phyloP scores from a whole-genome alignment of 2,888 invertebrate genomes.

The Lottia scabra region DNA sequence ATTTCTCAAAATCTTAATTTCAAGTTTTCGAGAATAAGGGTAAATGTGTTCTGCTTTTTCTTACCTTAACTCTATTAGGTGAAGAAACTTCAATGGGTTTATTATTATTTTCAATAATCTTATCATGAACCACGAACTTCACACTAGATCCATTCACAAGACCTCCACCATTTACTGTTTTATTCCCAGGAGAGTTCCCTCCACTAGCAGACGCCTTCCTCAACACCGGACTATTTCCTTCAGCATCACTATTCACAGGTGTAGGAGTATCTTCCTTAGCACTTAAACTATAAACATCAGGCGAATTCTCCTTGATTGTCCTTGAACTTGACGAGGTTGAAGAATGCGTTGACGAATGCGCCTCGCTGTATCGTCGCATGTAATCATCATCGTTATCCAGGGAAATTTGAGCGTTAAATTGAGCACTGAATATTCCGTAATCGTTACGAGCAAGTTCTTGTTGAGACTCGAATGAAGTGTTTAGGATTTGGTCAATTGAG shows the following conservation, averaged over 20 bases:
- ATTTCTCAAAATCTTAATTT: no score
- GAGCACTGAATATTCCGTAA: slow-evolving; percentile 29
- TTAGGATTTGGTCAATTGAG: slow-evolving; percentile 26
- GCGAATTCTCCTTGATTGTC: slow-evolving; percentile 31
- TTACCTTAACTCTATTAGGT: not conserved
- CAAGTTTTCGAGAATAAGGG: no score
- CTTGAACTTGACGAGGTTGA: slow-evolving; percentile 22
- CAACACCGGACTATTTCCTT: slow-evolving; percentile 25
- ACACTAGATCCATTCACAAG: not conserved
- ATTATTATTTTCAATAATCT: not conserved
- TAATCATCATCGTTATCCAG: slow-evolving; percentile 12
- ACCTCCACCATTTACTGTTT: no score
- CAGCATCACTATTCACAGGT: slow-evolving; percentile 57
- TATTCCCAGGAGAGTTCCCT: no score
- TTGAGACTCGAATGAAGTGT: slow-evolving; percentile 28
- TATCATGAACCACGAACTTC: not conserved
- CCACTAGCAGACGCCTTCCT: not conserved
- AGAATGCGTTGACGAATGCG: slow-evolving; percentile 8
- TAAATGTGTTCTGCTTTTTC: no score
- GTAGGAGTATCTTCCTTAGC: slow-evolving; percentile 51
- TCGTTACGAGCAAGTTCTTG: slow-evolving; percentile 16
- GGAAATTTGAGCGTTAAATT: slow-evolving; percentile 27
- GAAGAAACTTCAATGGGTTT: not conserved
- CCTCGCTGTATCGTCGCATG: not conserved
- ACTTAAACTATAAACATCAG: slow-evolving; percentile 32